A percentile compares a stretch with the other conserved stretches of the same genome.
Conservation (phyloP, 1,140 invertebrate genomes). For the Eueides isabella region DNA sequence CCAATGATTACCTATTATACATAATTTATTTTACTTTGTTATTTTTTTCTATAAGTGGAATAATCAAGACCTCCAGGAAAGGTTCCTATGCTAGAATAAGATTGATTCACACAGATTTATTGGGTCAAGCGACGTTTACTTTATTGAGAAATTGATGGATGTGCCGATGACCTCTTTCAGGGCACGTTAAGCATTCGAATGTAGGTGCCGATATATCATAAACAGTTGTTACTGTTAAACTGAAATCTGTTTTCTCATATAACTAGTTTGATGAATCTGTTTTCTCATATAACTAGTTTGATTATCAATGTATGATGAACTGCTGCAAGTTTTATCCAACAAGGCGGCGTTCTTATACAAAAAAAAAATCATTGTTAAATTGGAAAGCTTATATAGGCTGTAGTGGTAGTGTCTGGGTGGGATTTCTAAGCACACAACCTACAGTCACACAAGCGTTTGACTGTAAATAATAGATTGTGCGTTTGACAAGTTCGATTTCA, state of each 20-base stretch:
- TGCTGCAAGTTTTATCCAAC: no score
- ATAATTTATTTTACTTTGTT: not conserved
- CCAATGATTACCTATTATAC: no score
- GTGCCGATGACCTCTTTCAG: not conserved
- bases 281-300: not conserved
- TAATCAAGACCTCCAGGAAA: not conserved
- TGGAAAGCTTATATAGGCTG: no score
- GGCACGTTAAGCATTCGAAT: constrained; percentile 8
- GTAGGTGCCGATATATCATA: not conserved
- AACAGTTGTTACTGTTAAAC: not conserved
- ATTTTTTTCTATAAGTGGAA: not conserved
- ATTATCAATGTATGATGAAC: no score
- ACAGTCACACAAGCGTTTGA: no score
- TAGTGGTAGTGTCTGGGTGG: no score
- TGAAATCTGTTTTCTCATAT: not conserved
- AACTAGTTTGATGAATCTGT: not conserved
- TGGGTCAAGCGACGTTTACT: not conserved
- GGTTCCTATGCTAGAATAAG: not conserved
- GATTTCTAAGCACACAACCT: no score
- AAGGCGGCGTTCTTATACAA: no score
- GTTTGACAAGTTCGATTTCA: no score
- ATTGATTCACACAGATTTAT: constrained; percentile 2
- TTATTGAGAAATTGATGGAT: constrained; percentile 5
- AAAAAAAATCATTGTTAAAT: no score
- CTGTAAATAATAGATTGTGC: no score